Evolutionary conservation across 2,113 vertebrate genomes (phyloP).

Genomic region (Symphodus melops): DNA sequence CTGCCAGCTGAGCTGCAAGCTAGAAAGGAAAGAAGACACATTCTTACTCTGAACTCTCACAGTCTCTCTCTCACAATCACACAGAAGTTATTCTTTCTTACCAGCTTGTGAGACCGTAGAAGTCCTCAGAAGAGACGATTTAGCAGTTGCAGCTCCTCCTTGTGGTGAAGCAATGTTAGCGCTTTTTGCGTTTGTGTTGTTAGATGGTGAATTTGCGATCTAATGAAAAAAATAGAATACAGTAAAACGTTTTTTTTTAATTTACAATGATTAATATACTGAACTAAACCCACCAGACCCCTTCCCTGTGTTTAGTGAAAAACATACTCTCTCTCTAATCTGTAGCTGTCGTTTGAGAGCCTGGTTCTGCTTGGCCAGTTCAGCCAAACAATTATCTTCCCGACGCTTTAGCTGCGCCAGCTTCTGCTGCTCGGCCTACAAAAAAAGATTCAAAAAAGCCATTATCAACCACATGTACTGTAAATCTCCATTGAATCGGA

Average conservation of each 20-base stretch:
- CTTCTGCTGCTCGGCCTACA: constrained; percentile 26
- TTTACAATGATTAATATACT: background rate
- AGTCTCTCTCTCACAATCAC: background rate
- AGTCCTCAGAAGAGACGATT: background rate
- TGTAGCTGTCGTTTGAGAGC: constrained; percentile 17
- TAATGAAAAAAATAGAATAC: constrained; percentile 1
- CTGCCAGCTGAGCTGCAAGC: constrained; percentile 46
- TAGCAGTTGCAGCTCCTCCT: background rate
- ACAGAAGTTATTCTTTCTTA: background rate
- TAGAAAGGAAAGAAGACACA: constrained; percentile 29
- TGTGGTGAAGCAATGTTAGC: background rate
- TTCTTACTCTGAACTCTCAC: background rate
- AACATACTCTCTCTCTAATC: constrained; percentile 44
- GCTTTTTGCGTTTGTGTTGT: constrained; percentile 9
- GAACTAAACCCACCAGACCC: background rate
- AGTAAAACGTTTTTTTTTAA: background rate
- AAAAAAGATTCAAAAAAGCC: background rate
- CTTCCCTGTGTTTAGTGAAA: background rate
- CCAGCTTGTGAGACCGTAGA: constrained; percentile 41
- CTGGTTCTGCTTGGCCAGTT: background rate
- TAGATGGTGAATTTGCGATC: background rate
- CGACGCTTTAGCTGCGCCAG: constrained; percentile 40
- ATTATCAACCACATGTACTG: background rate
- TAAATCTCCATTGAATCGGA: background rate
- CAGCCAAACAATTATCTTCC: background rate